phyloP scores from a whole-genome alignment of 1,140 invertebrate species.

The Brachionus manjavacas region DNA sequence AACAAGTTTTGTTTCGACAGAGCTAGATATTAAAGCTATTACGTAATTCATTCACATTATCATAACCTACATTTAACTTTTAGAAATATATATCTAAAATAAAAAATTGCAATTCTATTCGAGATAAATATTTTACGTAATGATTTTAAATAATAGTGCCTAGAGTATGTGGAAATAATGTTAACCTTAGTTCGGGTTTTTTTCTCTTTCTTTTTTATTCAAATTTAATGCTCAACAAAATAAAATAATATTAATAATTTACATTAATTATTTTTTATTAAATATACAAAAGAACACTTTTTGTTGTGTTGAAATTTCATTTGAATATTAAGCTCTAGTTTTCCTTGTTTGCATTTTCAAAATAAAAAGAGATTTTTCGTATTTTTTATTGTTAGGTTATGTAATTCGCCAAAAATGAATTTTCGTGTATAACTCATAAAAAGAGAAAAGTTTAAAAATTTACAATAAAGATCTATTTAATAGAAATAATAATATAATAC shows the following conservation, averaged over 20 bases:
- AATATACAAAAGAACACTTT: not conserved
- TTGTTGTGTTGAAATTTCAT: conserved; percentile 4
- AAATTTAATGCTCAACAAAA: not conserved
- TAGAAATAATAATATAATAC: conserved; percentile 7
- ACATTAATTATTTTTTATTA: conserved; percentile 8
- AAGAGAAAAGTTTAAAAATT: conserved; percentile 1
- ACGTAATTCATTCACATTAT: conserved; percentile 4
- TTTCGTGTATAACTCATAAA: conserved; percentile 1
- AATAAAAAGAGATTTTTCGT: conserved; percentile 5
- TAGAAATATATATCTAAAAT: not conserved
- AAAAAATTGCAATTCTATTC: not conserved
- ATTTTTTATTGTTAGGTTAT: not conserved
- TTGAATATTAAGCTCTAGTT: conserved; percentile 4
- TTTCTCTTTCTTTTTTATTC: not conserved
- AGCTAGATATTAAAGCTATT: not conserved
- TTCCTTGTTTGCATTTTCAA: conserved; percentile 3
- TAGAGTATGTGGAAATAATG: not conserved
- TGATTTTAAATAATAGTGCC: not conserved
- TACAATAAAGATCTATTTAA: conserved; percentile 6
- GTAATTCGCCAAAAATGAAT: not conserved
- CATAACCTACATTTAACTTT: not conserved
- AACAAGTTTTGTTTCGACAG: not conserved
- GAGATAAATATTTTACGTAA: conserved; percentile 5
- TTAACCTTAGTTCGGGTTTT: not conserved
- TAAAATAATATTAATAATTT: not conserved